phyloP scores from a whole-genome alignment of 2,797 vertebrate genomes.

The Sebastes hopkinsi region DNA sequence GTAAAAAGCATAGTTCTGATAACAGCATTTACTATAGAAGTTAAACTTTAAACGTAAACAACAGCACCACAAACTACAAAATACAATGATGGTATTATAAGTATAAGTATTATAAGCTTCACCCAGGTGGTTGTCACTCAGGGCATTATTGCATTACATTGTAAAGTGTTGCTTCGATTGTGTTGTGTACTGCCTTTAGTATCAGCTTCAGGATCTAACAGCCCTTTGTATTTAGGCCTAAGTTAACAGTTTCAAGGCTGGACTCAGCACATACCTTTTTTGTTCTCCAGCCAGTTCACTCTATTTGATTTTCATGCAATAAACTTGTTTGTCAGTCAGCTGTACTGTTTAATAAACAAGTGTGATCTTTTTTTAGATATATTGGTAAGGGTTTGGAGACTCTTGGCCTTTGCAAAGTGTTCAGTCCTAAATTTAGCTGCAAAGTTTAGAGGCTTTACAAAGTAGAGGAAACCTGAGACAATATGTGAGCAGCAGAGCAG shows the following conservation, averaged over 20 bases:
- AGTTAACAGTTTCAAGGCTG: neutral
- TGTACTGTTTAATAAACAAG: neutral
- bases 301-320: neutral
- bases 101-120: neutral
- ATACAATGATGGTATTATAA: neutral
- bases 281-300: neutral
- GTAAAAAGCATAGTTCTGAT: neutral
- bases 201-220: neutral
- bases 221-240: neutral
- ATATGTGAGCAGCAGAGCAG: slow-evolving; percentile 7
- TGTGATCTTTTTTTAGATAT: neutral
- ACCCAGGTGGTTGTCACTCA: neutral
- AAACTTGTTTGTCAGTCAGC: neutral
- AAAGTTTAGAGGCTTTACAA: slow-evolving; percentile 50
- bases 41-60: too few relatives aligned
- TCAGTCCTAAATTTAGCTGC: slow-evolving; percentile 73
- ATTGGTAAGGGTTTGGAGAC: slow-evolving; percentile 1
- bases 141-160: neutral
- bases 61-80: neutral
- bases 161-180: neutral
- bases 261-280: neutral
- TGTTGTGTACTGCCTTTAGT: neutral
- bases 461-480: slow-evolving; percentile 70
- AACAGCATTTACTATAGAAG: neutral
- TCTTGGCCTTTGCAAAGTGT: slow-evolving; percentile 67